Evolutionary conservation across 2,113 vertebrate genomes (phyloP).

Genomic region (Rallus limicola): DNA sequence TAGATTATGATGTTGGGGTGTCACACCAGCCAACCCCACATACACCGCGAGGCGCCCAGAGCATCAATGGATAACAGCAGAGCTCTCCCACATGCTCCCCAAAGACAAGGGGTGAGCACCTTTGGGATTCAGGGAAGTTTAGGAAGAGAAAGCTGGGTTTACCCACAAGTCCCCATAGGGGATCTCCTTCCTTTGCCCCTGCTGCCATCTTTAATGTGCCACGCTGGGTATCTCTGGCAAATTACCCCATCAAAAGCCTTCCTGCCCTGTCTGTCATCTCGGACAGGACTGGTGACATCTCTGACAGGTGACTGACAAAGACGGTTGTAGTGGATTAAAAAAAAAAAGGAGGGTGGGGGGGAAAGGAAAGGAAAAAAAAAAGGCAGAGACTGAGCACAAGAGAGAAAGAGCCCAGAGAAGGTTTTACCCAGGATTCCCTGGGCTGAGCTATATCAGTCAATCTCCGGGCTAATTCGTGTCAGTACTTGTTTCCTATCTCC

Average conservation of each 20-base stretch:
- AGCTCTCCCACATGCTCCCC: background rate
- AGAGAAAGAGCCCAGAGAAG: slow-evolving; percentile 62
- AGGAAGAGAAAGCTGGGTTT: background rate
- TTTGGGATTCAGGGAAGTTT: background rate
- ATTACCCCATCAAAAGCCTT: slow-evolving; percentile 85
- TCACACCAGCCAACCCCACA: background rate
- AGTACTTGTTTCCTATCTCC: slow-evolving; percentile 94
- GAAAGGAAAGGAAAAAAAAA: background rate
- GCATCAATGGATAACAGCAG: accelerated
- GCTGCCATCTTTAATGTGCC: slow-evolving; percentile 73
- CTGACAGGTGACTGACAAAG: slow-evolving; percentile 85
- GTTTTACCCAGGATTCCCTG: slow-evolving; percentile 82
- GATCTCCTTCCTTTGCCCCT: background rate
- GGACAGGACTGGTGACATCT: slow-evolving; percentile 75
- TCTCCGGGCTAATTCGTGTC: slow-evolving; percentile 95
- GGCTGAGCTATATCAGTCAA: slow-evolving; percentile 90
- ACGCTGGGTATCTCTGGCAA: slow-evolving; percentile 78
- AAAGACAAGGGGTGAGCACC: background rate
- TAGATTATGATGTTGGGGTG: background rate
- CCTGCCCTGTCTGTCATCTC: slow-evolving; percentile 73
- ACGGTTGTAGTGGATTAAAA: slow-evolving; percentile 33
- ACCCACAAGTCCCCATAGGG: accelerated
- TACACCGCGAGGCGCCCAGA: background rate
- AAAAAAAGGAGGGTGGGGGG: background rate
- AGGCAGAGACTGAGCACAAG: background rate